phyloP scores from a whole-genome alignment of 1,140 invertebrate species.

The Papilio glaucus region DNA sequence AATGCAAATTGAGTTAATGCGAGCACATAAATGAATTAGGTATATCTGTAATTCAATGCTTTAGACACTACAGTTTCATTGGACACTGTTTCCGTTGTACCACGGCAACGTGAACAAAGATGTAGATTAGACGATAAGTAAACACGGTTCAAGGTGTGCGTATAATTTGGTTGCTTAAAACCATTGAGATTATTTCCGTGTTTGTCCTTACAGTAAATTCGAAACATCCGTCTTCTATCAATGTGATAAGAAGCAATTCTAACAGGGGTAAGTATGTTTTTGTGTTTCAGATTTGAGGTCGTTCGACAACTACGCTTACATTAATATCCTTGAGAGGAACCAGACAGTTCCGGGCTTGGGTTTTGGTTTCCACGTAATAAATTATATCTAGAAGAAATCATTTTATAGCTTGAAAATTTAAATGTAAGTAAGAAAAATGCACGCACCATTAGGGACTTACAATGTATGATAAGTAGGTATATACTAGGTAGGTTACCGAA shows the following conservation, averaged over 20 bases:
- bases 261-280: too few relatives aligned
- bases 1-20: neutral
- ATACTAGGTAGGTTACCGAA: neutral
- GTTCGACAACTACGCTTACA: too few relatives aligned
- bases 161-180: neutral
- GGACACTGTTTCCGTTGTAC: neutral
- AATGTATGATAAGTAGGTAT: too few relatives aligned
- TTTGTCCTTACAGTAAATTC: too few relatives aligned
- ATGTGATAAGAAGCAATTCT: too few relatives aligned
- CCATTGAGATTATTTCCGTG: neutral
- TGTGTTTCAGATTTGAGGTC: too few relatives aligned
- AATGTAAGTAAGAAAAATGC: neutral
- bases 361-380: too few relatives aligned
- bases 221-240: too few relatives aligned
- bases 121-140: neutral
- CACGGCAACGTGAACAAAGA: neutral
- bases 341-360: too few relatives aligned
- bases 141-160: neutral
- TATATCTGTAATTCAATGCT: neutral
- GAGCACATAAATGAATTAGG: neutral
- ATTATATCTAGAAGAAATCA: too few relatives aligned
- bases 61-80: neutral
- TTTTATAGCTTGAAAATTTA: neutral
- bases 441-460: too few relatives aligned
- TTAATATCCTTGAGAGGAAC: too few relatives aligned